Evolutionary conservation across 92 coral and sea anemone species (phyloP), one percentile per base, ranked within the genome.

Genomic region (Phymanthus crucifer): DNA sequence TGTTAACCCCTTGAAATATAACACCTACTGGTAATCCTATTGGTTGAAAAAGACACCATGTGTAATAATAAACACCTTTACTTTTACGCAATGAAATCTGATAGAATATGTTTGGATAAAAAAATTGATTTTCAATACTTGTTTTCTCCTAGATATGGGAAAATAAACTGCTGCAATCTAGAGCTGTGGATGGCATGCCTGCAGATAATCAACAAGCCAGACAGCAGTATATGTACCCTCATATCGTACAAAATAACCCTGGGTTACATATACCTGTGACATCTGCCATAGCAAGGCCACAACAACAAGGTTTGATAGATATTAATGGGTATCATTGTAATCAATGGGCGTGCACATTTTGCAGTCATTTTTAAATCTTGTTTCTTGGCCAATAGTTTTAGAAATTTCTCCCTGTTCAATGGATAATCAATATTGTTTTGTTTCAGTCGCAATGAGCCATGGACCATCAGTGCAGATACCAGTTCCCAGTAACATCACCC

Each of bases 181-280:
- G 92, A 70, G 99, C 99, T 58, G 97, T 96, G 1, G 93, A 93
- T 77, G 92, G 91, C 16, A 91, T 91, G 74, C 85, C 95, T 23
- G 83, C 89, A 14, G 97, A 96, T 32, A 85, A 80, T 2, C 97
- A 83, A 52, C 72, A 80, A 37, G 68, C 82, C 32, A 76, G 90
- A 78, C 82, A 82, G 24, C 90, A 78, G 54, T 89, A 87, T 69
- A 35, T 86, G 50, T 91, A 89, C 83, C 89, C 98, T 29, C 94
- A 88, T 73, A 66, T 84, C 38, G 72, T 67, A 29, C 56, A 77
- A 9, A 75, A 52, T 21, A 80, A 78, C 45, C 82, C 72, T 18
- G 72, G 78, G 19, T 71, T 87, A 17, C 73, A 84, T 17, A 70
- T 83, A 4, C 73, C 87, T 17, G 73, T 83, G 32, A 61, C 68